Evolutionary conservation across 2,888 invertebrate genomes (phyloP).

Genomic region (Xestia c-nigrum): DNA sequence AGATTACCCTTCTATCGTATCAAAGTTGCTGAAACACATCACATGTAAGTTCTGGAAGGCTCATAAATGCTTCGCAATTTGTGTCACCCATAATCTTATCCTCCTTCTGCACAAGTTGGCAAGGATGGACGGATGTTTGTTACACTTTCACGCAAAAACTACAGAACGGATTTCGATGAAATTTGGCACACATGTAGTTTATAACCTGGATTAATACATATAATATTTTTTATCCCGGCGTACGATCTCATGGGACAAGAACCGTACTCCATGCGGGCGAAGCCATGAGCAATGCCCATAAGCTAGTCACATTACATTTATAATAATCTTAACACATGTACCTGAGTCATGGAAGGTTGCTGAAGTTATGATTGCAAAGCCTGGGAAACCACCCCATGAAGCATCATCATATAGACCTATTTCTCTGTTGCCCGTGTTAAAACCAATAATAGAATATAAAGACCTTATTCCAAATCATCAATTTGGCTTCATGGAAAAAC

Average conservation of each 20-base stretch:
- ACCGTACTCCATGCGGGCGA: background rate
- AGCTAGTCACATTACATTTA: background rate
- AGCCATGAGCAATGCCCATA: background rate
- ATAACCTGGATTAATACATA: background rate
- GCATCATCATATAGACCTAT: no score
- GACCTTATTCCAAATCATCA: no score
- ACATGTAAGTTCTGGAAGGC: constrained; percentile 5
- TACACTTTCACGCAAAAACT: background rate
- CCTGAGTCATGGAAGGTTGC: no score
- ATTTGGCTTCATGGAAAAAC: no score
- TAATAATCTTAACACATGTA: no score
- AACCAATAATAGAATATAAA: no score
- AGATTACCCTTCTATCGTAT: constrained; percentile 25
- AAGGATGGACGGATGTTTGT: background rate
- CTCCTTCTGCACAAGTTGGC: no score
- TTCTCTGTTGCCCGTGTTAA: no score
- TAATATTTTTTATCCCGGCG: background rate
- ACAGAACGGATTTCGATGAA: background rate
- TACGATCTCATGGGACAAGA: background rate
- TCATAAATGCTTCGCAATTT: constrained; percentile 46
- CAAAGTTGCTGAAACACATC: constrained; percentile 26
- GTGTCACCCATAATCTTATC: background rate
- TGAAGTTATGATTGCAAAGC: no score
- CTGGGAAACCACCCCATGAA: no score
- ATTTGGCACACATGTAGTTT: background rate